Evolutionary conservation across 2,113 vertebrate genomes (phyloP).

Genomic region (Felis chaus): DNA sequence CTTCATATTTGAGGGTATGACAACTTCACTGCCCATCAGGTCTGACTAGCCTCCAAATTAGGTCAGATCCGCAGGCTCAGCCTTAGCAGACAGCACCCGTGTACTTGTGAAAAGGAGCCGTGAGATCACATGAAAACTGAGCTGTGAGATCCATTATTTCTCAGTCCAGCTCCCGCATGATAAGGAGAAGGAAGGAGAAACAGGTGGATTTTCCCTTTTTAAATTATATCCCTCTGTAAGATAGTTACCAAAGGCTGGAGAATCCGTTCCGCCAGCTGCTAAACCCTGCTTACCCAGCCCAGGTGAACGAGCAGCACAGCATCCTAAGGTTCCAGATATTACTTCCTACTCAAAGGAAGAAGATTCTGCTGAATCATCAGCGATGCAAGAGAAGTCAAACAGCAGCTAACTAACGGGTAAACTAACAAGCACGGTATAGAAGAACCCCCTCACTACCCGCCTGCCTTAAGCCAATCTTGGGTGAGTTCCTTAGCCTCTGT

Average conservation of each 20-base stretch:
- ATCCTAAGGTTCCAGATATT: not conserved
- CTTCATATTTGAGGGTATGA: not conserved
- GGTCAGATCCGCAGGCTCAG: constrained; percentile 4
- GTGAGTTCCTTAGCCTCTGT: not conserved
- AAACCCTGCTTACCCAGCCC: not conserved
- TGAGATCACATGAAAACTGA: constrained; percentile 59
- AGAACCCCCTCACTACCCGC: not conserved
- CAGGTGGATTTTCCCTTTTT: not conserved
- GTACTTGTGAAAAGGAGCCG: constrained; percentile 48
- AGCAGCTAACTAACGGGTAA: not conserved
- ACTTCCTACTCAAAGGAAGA: not conserved
- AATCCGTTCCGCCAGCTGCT: not conserved
- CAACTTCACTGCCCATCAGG: not conserved
- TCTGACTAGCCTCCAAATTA: constrained; percentile 34
- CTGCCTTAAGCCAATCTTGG: not conserved
- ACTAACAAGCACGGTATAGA: not conserved
- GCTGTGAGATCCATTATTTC: constrained; percentile 1
- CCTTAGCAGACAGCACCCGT: constrained; percentile 35
- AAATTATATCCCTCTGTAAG: not conserved
- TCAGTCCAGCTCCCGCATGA: not conserved
- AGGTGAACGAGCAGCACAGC: not conserved
- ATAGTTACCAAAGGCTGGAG: not conserved
- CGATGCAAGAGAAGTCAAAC: not conserved
- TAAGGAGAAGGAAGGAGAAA: not conserved
- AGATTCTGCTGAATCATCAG: not conserved